Base-by-base conservation (phyloP, 2,797 vertebrate genomes). In the Enteromius unitaeniatus region DNA sequence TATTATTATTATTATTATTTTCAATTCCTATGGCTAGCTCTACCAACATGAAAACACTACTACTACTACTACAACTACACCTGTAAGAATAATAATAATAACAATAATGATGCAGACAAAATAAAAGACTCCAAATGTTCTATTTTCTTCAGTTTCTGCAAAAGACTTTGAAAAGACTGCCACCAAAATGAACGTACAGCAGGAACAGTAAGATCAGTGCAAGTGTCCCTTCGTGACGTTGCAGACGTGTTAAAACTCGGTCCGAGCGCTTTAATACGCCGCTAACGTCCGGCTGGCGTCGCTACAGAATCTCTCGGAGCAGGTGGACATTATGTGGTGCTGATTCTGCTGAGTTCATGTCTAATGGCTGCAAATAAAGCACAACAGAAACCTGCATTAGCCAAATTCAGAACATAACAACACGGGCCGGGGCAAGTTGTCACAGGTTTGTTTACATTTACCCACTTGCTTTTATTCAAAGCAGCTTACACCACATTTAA, bases 341-440 rank as follows among this genome's bases (percentile, higher is more conserved):
- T 99, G 93, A 98, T 94, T 92, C 98, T 96, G 91, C 97, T 98
- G 93, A 99, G 95, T 96, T 99, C 98, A 94, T 99, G 96, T 97
- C 97, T 96, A 96, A 99, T 97, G 94, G 97, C 98, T 99, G 91
- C 23, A 89, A 90, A 26, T 84, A 34, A 81, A 62, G 40, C 23
- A 79, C 6, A 83, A 72, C 68, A 58, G 37, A 40, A 40, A 40
- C 37, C 37, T 58, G n/a, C 62, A 34, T 65, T 8, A 4, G 26
- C 3, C 6, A n/a, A 15, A 3, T 13, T 1, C 26, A 49, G 11
- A 34, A 55, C 1, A 69, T 23, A 28, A 45, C 53, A 62, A 62
- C 49, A 19, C 23, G 14, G 23, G 5, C 53, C 1, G 3, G 21
- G 53, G 53, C 21, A 55, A 10, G 53, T 55, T 14, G n/a, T 55